Evolutionary conservation across 2,113 vertebrate species (phyloP), one percentile per base, ranked within the genome.

Genomic region (Sigmodon hispidus): DNA sequence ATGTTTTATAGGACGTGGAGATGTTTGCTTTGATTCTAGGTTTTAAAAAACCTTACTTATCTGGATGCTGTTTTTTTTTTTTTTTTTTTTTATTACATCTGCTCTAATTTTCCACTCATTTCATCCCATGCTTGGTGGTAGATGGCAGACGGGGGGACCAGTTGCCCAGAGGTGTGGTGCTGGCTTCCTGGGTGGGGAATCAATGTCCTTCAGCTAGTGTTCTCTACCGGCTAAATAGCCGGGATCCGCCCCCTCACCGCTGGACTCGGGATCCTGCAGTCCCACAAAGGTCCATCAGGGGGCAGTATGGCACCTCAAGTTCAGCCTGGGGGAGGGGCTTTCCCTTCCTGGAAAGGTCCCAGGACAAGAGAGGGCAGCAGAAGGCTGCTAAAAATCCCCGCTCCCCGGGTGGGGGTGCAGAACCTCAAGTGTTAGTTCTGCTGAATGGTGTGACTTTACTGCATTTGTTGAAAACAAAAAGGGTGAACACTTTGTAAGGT

Each of bases 221-320:
- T 45, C 12, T 24, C 3, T 29, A 36, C 34, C 19, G 29, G 69
- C 43, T 12, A 2, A 16, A 55, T 50, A 5, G 31, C 31, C 43
- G 11, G 31, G 1, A 2, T 22, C 70, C 7, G 5, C 12, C 1
- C 0, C 31, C 55, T 21, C 22, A 0, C 7, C 6, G 1, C 3
- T 6, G 12, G 43, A 45, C 2, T 59, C n/a, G 26, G 2, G 48
- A 43, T 29, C 89, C 31, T 88, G 90, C 86, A 90, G 48, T 29
- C 22, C 50, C 79, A 2, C 1, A 4, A 24, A 22, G 29, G 0
- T 24, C 93, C 97, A 57, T 95, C 7, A 97, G 96, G 94, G 97
- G 97, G 75, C 89, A 70, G 79, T 4, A 59, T 88, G 91, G 80
- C 63, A 40, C 65, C 89, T 81, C 43, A 48, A 17, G 1, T 50